Evolutionary conservation across 1,140 invertebrate species (phyloP).

Genomic region (Drosophila sp.): DNA sequence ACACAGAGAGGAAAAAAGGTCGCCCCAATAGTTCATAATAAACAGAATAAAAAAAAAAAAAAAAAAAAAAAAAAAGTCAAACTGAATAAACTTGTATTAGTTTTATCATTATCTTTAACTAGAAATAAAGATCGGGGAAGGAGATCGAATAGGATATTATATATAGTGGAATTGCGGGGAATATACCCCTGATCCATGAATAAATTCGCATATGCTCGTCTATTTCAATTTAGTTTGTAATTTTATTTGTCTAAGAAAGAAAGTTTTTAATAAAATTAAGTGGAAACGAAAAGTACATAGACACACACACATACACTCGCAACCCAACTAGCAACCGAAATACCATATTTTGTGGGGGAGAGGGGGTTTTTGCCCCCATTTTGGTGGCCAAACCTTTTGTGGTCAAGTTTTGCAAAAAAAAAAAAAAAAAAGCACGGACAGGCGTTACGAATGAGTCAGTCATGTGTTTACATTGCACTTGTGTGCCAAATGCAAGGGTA

Average conservation of each 20-base stretch:
- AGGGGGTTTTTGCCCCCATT: not conserved
- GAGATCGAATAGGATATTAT: no score
- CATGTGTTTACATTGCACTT: constrained; percentile 70
- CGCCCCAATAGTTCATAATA: no score
- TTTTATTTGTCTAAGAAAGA: constrained; percentile 1
- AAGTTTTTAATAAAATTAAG: constrained; percentile 11
- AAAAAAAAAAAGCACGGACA: not conserved
- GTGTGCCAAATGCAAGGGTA: constrained; percentile 19
- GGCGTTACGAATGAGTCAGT: constrained; percentile 22
- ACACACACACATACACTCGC: constrained; percentile 38
- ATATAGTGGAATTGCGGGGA: no score
- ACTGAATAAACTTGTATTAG: no score
- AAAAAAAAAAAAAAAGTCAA: no score
- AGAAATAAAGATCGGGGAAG: no score
- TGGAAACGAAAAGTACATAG: constrained; percentile 1
- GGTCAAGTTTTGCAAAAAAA: constrained; percentile 1
- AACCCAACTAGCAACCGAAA: not conserved
- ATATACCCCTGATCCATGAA: not conserved
- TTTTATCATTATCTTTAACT: no score
- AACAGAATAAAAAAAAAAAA: no score
- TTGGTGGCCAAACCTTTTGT: constrained; percentile 6
- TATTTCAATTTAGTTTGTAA: not conserved
- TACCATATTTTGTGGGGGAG: not conserved
- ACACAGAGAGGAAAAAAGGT: no score
- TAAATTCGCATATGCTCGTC: not conserved